Evolutionary conservation across 53 echinoderm and acorn worm species (phyloP).

Genomic region (Henricia sp.): DNA sequence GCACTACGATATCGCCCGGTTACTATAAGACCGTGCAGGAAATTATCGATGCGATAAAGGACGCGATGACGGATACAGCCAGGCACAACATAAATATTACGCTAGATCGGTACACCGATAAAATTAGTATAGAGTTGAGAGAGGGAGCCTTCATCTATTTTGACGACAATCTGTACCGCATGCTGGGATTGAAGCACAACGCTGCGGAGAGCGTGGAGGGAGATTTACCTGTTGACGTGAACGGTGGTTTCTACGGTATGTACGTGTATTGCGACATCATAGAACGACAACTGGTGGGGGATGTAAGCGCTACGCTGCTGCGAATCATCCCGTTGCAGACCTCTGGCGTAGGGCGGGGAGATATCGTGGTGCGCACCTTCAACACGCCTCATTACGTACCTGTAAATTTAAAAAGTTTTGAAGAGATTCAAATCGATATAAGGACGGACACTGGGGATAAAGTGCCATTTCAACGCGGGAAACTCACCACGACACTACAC

Average conservation of each 20-base stretch:
- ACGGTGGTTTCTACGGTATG: conserved; percentile 61
- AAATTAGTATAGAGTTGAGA: background rate
- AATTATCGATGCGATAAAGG: background rate
- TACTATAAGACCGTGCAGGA: conserved; percentile 11
- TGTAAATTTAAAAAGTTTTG: conserved; percentile 48
- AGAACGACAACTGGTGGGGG: conserved; percentile 69
- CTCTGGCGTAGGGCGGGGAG: conserved; percentile 6
- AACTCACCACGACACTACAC: conserved; percentile 38
- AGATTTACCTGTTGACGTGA: conserved; percentile 54
- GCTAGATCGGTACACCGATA: conserved; percentile 13
- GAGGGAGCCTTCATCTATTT: conserved; percentile 30
- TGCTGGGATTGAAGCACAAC: conserved; percentile 18
- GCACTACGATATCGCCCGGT: conserved; percentile 3
- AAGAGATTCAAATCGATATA: conserved; percentile 25
- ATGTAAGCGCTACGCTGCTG: conserved; percentile 61
- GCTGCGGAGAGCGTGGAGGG: background rate
- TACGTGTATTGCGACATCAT: conserved; percentile 68
- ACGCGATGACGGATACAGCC: background rate
- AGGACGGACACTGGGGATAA: conserved; percentile 26
- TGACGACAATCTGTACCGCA: conserved; percentile 1
- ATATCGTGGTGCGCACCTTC: conserved; percentile 58
- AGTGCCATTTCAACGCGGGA: conserved; percentile 76
- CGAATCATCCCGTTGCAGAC: conserved; percentile 41
- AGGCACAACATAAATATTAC: background rate
- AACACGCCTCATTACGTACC: conserved; percentile 64